Evolutionary conservation across 2,888 invertebrate species (phyloP), one percentile per base, ranked within the genome.

Genomic region (Maniola hyperantus): DNA sequence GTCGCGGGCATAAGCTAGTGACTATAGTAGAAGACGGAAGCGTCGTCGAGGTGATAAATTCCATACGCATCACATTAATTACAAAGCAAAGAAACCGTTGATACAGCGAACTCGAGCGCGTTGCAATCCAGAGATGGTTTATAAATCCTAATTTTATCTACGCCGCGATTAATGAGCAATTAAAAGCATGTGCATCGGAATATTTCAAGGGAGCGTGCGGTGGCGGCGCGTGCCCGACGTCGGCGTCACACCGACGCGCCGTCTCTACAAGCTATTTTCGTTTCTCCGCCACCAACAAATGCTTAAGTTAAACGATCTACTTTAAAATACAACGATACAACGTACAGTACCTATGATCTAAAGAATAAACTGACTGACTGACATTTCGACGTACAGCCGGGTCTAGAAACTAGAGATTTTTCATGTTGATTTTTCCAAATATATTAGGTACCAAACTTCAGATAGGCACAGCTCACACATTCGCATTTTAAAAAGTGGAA

Each of bases 141-240:
- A n/a, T 60, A 36, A 50, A 50, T 48, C 46, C 60, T 60, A 60
- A 60, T 60, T 60, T 36, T 60, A 50, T 60, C 50, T 50, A 36
- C 60, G 33, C 5, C 42, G 34, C 51, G 61, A 51, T 51, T 61
- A 61, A 61, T 26, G 61, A 51, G 61, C 61, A 51, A 61, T 61
- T 61, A 61, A 51, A 61, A 10, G 60, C 60, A 61, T 51, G 61
- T 36, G 51, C 61, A 61, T 61, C 42, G 51, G 42, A 53, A 42
- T 61, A 61, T 15, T 36, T 39, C 39, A 39, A 18, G 39, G 36
- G 39, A 39, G 18, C 36, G n/a, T 34, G 50, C 55, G 10, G 55
- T 46, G 20, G 57, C 15, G 58, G 66, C 70, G 67, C 63, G 66
- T 54, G 50, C 50, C 50, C 50, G 20, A 26, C 26, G 50, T 18